Evolutionary conservation across 2,888 invertebrate species (phyloP), one percentile per base, ranked within the genome.

Genomic region (Scaptomyza flava): DNA sequence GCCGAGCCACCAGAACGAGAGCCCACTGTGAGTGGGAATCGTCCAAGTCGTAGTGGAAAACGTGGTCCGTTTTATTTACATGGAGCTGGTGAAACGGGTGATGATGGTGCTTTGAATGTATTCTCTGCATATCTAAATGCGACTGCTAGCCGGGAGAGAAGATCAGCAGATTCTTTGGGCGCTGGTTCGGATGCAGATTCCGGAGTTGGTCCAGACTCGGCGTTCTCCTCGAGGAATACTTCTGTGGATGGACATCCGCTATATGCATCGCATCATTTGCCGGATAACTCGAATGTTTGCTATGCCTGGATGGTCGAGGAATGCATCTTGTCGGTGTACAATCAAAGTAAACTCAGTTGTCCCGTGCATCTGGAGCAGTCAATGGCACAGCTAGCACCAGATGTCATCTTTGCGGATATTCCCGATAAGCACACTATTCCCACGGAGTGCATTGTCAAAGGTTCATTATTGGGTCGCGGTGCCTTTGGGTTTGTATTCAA

Each of bases 401-500:
- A 99, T 91, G 96, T 97, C 47, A 96, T 98, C 42, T 97, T 99
- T 79, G 93, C 97, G 72, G 99, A 99, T 92, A 94, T 99, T 57
- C 96, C 96, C 12, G 95, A 96, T 48, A 94, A 95, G 38, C 94
- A 96, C 78, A 94, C 98, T 9, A 96, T 99, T 12, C 95, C 95
- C 75, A 95, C 96, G 68, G 96, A 97, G 67, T 95, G 96, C 81
- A 94, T 99, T 4, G 94, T 95, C 46, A 94, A 96, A 63, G 95
- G 95, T 0, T 93, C 94, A 0, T 92, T 97, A 53, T 93, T 98
- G 36, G 99, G 99, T 0, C 95, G 98, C n/a, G 99, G 99, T 2
- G 98, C 99, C 0, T 99, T 99, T 93, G 99, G 99, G 3, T 98
- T 99, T 82, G 99, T 99, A 8, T 98, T 98, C 91, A 94, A 96